These are phyloP conservation scores for Ptyas mucosa DNA, from an alignment of 2,113 vertebrate species.

Conservation along the genomic window DNA sequence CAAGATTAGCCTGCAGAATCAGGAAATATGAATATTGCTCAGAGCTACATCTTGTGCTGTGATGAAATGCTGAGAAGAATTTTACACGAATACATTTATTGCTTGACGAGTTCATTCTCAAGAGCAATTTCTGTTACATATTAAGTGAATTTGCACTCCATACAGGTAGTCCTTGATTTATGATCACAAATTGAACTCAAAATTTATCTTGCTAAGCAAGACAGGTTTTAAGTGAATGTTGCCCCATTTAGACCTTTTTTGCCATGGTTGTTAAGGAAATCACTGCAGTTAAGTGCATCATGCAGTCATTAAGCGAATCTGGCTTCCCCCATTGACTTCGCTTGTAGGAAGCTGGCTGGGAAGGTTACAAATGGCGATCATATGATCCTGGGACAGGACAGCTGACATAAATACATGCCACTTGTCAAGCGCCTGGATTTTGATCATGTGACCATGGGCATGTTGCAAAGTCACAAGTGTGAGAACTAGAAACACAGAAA, in stretches of 20 bases:
- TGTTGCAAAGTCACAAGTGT: not conserved
- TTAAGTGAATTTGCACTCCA: not conserved
- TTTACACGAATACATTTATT: not conserved
- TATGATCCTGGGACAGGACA: not conserved
- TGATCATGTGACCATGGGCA: not conserved
- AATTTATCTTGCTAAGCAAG: not conserved
- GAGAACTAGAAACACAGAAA: not conserved
- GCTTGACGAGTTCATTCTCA: conserved; percentile 22
- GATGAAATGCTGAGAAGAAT: conserved; percentile 48
- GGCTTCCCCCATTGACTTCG: not conserved
- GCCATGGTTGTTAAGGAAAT: not conserved
- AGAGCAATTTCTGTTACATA: conserved; percentile 7
- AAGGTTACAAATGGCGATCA: not conserved
- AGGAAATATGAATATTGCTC: conserved; percentile 68
- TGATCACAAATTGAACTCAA: not conserved
- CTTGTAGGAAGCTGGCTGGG: not conserved
- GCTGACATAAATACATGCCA: not conserved
- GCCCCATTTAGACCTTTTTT: not conserved
- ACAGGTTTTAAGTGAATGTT: not conserved
- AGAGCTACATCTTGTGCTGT: conserved; percentile 69
- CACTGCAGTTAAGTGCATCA: not conserved
- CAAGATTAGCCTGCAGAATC: conserved; percentile 67
- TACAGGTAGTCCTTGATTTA: not conserved
- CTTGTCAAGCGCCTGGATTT: not conserved
- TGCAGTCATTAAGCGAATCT: not conserved